phyloP scores from a whole-genome alignment of 1,140 invertebrate genomes.

The Achatina immaculata region DNA sequence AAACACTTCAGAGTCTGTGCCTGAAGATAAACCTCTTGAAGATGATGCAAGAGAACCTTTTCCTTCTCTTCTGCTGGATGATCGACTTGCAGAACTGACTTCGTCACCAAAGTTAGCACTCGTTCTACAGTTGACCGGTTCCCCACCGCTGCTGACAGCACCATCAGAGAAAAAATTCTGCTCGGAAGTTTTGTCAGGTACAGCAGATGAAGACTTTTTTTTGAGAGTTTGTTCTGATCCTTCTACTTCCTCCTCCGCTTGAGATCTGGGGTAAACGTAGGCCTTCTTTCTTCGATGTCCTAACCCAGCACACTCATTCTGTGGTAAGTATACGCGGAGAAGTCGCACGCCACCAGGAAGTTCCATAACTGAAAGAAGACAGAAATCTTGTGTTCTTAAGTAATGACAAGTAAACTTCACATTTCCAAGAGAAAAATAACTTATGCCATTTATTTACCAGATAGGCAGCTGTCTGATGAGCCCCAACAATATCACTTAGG shows the following conservation, averaged over 20 bases:
- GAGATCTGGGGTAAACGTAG: neutral
- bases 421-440: too few species aligned
- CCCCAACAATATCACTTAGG: too few species aligned
- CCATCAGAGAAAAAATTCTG: neutral
- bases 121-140: neutral
- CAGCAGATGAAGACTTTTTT: neutral
- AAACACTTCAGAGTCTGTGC: constrained; percentile 33
- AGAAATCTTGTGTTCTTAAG: neutral
- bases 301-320: constrained; percentile 44
- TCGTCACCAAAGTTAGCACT: neutral
- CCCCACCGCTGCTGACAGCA: neutral
- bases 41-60: neutral
- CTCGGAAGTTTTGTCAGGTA: neutral
- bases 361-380: constrained; percentile 49
- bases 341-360: constrained; percentile 52
- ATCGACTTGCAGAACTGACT: neutral
- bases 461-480: too few species aligned
- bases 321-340: constrained; percentile 50
- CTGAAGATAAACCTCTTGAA: neutral
- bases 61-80: neutral
- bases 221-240: neutral
- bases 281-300: constrained; percentile 28
- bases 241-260: neutral
- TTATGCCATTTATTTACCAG: too few species aligned
- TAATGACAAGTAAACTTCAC: too few species aligned